Evolutionary conservation across 2,113 vertebrate species (phyloP).

Genomic region (Tragelaphus buxtoni): DNA sequence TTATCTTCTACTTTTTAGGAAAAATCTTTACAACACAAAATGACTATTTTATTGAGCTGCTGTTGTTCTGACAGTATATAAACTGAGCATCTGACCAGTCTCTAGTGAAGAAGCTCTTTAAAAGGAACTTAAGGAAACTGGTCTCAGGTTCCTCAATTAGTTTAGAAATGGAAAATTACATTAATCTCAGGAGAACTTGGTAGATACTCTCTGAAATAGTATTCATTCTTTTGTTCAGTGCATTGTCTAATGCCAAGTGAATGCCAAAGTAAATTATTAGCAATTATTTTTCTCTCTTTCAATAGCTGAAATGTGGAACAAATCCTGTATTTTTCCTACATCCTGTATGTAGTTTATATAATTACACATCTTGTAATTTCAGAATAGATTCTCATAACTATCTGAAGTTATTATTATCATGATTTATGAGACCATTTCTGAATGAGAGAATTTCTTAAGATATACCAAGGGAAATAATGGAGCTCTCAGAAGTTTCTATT

Average conservation of each 20-base stretch:
- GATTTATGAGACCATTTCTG: constrained; percentile 7
- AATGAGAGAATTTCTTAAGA: constrained; percentile 25
- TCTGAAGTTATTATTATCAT: constrained; percentile 38
- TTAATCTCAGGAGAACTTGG: constrained; percentile 7
- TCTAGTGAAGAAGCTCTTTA: not conserved
- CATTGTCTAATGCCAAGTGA: constrained; percentile 33
- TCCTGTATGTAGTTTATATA: constrained; percentile 20
- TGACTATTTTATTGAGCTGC: not conserved
- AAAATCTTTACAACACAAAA: constrained; percentile 27
- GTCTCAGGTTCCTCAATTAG: not conserved
- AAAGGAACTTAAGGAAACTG: not conserved
- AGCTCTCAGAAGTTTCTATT: constrained; percentile 22
- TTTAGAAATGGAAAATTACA: constrained; percentile 17
- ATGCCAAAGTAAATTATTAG: constrained; percentile 42
- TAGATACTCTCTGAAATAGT: constrained; percentile 22
- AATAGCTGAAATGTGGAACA: not conserved
- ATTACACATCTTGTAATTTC: constrained; percentile 26
- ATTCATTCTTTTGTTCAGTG: constrained; percentile 24
- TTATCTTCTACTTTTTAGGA: not conserved
- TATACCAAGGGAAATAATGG: constrained; percentile 17
- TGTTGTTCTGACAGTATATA: constrained; percentile 3
- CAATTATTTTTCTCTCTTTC: constrained; percentile 44
- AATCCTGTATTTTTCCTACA: not conserved
- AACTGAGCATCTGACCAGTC: constrained; percentile 1
- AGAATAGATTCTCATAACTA: constrained; percentile 30